Conservation (phyloP, 1,140 invertebrate genomes). For the Drosophila ananassae region DNA sequence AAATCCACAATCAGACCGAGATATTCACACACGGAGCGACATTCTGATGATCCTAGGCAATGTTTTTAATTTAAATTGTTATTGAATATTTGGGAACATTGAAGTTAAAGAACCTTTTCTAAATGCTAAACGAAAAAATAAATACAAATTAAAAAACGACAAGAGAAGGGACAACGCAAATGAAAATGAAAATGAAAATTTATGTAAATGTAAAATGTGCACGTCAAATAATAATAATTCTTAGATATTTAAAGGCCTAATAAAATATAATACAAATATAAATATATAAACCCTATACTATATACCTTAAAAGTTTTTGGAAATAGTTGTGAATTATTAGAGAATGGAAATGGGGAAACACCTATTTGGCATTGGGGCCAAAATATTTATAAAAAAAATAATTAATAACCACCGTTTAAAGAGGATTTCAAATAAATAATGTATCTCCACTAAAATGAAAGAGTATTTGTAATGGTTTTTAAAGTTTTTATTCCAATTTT, state of each 20-base stretch:
- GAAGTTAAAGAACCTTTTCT: slow-evolving; percentile 64
- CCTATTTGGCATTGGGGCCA: background rate
- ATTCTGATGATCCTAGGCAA: slow-evolving; percentile 55
- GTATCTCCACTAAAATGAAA: background rate
- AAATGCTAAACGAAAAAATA: slow-evolving; percentile 48
- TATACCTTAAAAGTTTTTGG: slow-evolving; percentile 12
- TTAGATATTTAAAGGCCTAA: slow-evolving; percentile 79
- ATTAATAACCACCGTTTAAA: background rate
- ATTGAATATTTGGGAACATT: slow-evolving; percentile 75
- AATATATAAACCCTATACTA: slow-evolving; percentile 32
- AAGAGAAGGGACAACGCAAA: slow-evolving; percentile 27
- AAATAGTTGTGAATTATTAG: background rate
- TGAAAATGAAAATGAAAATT: slow-evolving; percentile 55
- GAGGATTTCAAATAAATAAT: background rate
- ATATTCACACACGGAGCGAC: slow-evolving; percentile 36
- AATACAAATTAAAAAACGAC: slow-evolving; percentile 10
- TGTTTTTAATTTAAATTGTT: slow-evolving; percentile 72
- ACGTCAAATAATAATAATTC: slow-evolving; percentile 81
- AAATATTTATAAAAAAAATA: no score
- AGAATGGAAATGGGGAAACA: background rate
- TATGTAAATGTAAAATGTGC: slow-evolving; percentile 82
- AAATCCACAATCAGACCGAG: slow-evolving; percentile 2
- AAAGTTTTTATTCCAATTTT: slow-evolving; percentile 51
- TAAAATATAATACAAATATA: slow-evolving; percentile 73
- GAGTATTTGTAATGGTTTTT: slow-evolving; percentile 14